Conservation (phyloP, 2,797 vertebrate genomes). For the Corythornis leucogaster region DNA sequence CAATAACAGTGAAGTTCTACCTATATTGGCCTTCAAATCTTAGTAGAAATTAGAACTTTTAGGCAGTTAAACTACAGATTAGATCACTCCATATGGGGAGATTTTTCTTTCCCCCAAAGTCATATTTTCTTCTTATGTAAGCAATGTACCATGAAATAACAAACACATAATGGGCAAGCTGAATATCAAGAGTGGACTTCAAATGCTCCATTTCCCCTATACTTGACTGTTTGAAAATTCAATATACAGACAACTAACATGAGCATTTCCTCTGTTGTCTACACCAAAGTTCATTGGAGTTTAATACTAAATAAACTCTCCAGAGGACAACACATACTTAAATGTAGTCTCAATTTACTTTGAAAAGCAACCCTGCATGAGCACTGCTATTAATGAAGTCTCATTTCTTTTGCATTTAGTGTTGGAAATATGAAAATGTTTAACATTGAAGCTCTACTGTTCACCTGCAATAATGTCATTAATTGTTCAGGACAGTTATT, state of each 20-base stretch:
- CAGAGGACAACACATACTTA: neutral
- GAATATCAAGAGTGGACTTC: neutral
- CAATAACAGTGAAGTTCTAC: neutral
- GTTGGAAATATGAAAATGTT: neutral
- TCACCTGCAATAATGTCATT: neutral
- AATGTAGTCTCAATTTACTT: neutral
- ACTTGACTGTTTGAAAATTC: neutral
- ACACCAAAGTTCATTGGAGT: neutral
- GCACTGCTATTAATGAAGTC: neutral
- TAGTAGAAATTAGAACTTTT: neutral
- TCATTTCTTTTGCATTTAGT: neutral
- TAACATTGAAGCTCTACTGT: neutral
- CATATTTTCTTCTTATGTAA: neutral
- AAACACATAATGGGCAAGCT: neutral
- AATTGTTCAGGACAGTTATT: neutral
- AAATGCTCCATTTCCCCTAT: neutral
- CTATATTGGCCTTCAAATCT: neutral
- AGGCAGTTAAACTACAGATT: neutral
- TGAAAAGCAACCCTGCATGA: neutral
- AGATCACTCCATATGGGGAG: neutral
- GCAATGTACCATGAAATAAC: neutral
- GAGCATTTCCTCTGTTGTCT: neutral
- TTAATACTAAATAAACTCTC: neutral
- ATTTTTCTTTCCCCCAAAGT: neutral
- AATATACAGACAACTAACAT: neutral